Base-by-base conservation (phyloP, 2,113 vertebrate genomes). In the Erpornis zantholeuca region DNA sequence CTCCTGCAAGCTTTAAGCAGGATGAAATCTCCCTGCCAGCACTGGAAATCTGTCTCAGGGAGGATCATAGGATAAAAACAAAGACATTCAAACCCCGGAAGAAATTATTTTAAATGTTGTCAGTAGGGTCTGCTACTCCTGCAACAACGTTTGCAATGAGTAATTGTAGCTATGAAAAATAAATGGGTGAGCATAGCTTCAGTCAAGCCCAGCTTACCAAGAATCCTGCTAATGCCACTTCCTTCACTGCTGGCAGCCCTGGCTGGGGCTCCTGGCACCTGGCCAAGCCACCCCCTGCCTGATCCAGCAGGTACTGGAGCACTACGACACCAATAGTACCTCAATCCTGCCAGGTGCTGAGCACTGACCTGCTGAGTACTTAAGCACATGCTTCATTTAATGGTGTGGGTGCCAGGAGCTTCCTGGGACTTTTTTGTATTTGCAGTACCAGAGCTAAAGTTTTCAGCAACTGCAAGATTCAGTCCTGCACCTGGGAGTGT, bases 141-240 rank as follows among this genome's bases (percentile, higher is more conserved):
- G 56, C 49, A 94, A 64, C 25, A 66, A 66, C 0, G 18, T 56
- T 42, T 1, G 42, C 35, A 9, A 56, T 16, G 44, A 93, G 89
- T 79, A 84, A 88, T 53, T 88, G 81, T 53, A 85, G 92, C 69
- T 70, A 63, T 29, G 31, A 42, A 76, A n/a, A 45, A 31, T n/a
- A 56, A 44, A 42, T 20, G 25, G 82, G 71, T 64, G 64, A 91
- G 82, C 85, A 94, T 44, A 92, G 70, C 69, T 91, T 52, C 12
- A 57, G 84, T 70, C 0, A 22, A 96, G 61, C 66, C 61, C 70
- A 87, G 89, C 73, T 94, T 92, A 95, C 66, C 91, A 91, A 91
- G 78, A 97, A 97, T 84, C 59, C 89, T 87, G 94, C 81, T 85
- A 94, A 95, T 72, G 70, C 86, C 1, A 2, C 86, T 75, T 94